phyloP scores from a whole-genome alignment of 64 coral and sea anemone genomes.

The Astreopora myriophthalma region DNA sequence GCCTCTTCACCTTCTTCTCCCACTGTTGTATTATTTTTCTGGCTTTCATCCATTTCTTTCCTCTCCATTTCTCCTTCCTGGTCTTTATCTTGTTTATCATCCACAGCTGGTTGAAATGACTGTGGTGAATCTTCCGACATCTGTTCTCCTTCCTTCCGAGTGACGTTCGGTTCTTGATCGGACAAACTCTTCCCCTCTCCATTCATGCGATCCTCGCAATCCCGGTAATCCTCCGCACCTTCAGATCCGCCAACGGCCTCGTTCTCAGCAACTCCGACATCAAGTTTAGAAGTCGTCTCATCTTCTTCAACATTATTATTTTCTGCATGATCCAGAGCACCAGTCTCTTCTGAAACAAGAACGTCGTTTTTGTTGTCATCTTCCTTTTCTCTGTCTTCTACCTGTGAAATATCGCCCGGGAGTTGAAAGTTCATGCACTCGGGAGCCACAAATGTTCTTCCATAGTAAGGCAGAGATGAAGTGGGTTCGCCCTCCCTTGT shows the following conservation, averaged over 20 bases:
- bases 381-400: not conserved
- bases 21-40: not conserved
- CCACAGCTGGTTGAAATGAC: not conserved
- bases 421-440: conserved; percentile 17
- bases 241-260: not conserved
- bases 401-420: not conserved
- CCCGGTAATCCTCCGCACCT: not conserved
- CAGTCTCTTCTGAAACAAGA: too few species aligned
- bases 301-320: not conserved
- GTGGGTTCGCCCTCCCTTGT: not conserved
- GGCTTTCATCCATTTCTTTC: not conserved
- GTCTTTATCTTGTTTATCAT: not conserved
- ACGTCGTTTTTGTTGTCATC: not conserved
- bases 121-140: not conserved
- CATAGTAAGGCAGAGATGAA: not conserved
- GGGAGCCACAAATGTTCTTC: conserved; percentile 25
- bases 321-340: not conserved
- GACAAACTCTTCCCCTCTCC: not conserved
- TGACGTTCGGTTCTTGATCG: not conserved
- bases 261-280: not conserved
- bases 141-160: not conserved
- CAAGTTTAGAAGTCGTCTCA: not conserved
- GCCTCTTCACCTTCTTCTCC: too few species aligned
- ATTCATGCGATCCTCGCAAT: not conserved
- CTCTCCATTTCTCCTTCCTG: not conserved